Base-by-base conservation (phyloP, 2,888 invertebrate species). In the Mythimna vitellina region DNA sequence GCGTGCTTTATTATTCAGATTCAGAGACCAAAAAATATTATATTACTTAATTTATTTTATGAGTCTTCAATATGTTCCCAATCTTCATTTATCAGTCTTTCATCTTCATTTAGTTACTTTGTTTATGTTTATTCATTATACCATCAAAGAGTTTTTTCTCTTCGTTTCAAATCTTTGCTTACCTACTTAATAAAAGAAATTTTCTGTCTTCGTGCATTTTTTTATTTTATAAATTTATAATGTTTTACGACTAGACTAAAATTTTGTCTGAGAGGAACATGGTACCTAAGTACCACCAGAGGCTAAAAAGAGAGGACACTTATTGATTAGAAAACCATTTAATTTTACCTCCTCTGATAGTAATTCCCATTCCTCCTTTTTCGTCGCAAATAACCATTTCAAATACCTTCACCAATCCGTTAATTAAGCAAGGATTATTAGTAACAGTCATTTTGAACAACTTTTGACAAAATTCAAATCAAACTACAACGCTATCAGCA, bases 141-240 rank as follows among this genome's bases (percentile, higher is more conserved):
- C 32, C 32, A 51, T 51, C 49, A 64, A 35, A 70, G 3, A 53
- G n/a, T 70, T 35, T 70, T 69, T 56, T 25, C 25, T 53, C 51
- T 51, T n/a, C 12, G 1, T 22, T 70, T 29, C 17, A 56, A 42
- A 70, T 70, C 70, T 49, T 49, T 70, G 25, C 35, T 49, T 70
- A 70, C 70, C 38, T 70, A 70, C 70, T 70, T 70, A 70, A 70
- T 22, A 46, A 56, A 49, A 46, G 25, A 20, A 66, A 7, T 32
- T 20, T 5, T 56, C n/a, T 56, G 42, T 22, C 29, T 69, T 69
- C 4, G 3, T 14, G 9, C 20, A 20, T 22, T 32, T 1, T 25
- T 25, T 46, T 17, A 1, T 17, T 42, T 46, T 17, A 5, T 22
- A 7, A 22, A 17, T 3, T 1, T 25, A 9, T 1, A n/a, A 1